Base-by-base conservation (phyloP, 2,888 invertebrate genomes). In the Andrena dorsata region DNA sequence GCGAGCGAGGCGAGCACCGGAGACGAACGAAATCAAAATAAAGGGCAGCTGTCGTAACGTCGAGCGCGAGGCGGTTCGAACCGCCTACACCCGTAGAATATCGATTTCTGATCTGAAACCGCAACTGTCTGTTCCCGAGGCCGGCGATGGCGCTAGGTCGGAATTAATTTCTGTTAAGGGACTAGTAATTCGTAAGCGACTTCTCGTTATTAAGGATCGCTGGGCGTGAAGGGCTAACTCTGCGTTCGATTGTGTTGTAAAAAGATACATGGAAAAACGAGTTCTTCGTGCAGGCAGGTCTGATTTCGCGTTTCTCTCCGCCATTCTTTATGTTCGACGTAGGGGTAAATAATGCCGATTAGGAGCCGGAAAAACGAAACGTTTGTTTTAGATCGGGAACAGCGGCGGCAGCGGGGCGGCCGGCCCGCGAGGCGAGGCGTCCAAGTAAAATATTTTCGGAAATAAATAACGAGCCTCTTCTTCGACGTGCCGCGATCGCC, bases 331-430 rank as follows among this genome's bases (percentile, higher is more conserved):
- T 63, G 77, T 87, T 82, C 71, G 71, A n/a, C 51, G 75, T 86
- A 86, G 80, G 61, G 64, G 66, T 58, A 79, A 69, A 76, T 74
- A 71, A 82, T 70, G 73, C 49, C 76, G 82, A 79, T 78, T 78
- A 85, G 80, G 53, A 80, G 71, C 58, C 76, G 84, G 79, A 60
- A 64, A 78, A 78, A 72, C 58, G 82, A 80, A 80, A 72, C 66
- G 72, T 87, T 87, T 83, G 69, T 83, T 85, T 87, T 85, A 79
- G 79, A 71, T 78, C 82, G 76, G 79, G 49, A 71, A 73, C 60
- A 77, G 68, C 71, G 35, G 65, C 69, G 82, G 20, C 74, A 28
- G 56, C 73, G 51, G n/a, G n/a, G 79, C 26, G 58, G n/a, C 23
- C 23, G 23, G 23, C 20, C 53, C 69, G 35, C 51, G 72, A 76